Evolutionary conservation across 2,888 invertebrate species (phyloP).

Genomic region (Dynastes grantii): DNA sequence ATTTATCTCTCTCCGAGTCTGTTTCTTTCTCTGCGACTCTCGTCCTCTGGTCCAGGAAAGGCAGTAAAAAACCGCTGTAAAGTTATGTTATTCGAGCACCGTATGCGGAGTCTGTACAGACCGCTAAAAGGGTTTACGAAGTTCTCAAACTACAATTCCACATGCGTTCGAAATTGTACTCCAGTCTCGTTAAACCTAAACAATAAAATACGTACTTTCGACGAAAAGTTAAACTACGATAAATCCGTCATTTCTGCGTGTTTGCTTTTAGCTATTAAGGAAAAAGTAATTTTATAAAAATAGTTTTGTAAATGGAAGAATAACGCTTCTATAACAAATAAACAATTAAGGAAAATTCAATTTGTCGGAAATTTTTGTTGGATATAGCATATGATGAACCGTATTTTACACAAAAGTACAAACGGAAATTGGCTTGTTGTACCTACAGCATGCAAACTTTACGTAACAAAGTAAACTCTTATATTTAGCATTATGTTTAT

Average conservation of each 20-base stretch:
- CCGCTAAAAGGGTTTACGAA: conserved; percentile 45
- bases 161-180: conserved; percentile 40
- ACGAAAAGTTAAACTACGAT: conserved; percentile 37
- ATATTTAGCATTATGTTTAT: no score
- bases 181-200: conserved; percentile 39
- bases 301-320: background rate
- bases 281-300: conserved; percentile 3
- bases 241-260: conserved; percentile 9
- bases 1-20: conserved; percentile 9
- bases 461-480: no score
- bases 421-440: no score
- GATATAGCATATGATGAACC: no score
- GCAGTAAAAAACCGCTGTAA: conserved; percentile 29
- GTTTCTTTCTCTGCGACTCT: background rate
- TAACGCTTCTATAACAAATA: no score
- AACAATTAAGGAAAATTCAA: no score
- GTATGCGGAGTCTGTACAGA: conserved; percentile 32
- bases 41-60: background rate
- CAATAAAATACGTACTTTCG: conserved; percentile 41
- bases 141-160: conserved; percentile 45
- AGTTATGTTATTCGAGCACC: conserved; percentile 35
- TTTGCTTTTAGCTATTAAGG: background rate
- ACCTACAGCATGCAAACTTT: no score
- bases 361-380: no score
- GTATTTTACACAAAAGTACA: no score